Evolutionary conservation across 2,113 vertebrate species (phyloP).

Genomic region (Meleagris gallopavo): DNA sequence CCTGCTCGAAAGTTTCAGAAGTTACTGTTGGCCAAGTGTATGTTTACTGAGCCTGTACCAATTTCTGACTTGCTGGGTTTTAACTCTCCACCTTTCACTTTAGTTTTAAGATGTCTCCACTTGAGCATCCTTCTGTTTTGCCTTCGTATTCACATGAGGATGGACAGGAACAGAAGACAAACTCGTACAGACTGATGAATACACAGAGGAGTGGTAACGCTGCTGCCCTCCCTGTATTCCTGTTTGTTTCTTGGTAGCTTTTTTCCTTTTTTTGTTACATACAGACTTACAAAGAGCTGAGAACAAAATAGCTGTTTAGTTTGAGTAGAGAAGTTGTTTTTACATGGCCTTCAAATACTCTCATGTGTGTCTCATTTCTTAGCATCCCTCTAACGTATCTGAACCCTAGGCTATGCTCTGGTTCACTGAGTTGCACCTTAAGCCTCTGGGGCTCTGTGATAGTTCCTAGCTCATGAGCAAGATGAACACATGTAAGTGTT

Average conservation of each 20-base stretch:
- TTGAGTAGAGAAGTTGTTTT: neutral
- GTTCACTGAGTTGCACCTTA: neutral
- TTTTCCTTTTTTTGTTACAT: neutral
- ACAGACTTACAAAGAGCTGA: neutral
- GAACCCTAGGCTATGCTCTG: too few species aligned
- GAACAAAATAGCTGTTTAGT: neutral
- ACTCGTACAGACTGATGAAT: neutral
- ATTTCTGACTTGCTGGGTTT: neutral
- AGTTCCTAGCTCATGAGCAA: conserved; percentile 51
- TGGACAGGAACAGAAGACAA: neutral
- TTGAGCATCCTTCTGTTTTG: conserved; percentile 13
- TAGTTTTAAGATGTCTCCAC: conserved; percentile 20
- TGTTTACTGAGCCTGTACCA: neutral
- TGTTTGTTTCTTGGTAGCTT: neutral
- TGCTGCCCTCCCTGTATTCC: neutral
- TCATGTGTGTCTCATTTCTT: conserved; percentile 1
- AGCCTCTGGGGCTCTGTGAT: conserved; percentile 16
- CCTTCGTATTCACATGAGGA: neutral
- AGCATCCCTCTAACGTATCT: neutral
- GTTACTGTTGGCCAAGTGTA: neutral
- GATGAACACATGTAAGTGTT: conserved; percentile 25
- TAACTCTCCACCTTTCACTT: neutral
- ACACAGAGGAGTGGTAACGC: neutral
- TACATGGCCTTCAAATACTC: neutral
- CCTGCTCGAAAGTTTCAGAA: conserved; percentile 29